Evolutionary conservation across 2,888 invertebrate genomes (phyloP).

Genomic region (Brassicogethes aeneus): DNA sequence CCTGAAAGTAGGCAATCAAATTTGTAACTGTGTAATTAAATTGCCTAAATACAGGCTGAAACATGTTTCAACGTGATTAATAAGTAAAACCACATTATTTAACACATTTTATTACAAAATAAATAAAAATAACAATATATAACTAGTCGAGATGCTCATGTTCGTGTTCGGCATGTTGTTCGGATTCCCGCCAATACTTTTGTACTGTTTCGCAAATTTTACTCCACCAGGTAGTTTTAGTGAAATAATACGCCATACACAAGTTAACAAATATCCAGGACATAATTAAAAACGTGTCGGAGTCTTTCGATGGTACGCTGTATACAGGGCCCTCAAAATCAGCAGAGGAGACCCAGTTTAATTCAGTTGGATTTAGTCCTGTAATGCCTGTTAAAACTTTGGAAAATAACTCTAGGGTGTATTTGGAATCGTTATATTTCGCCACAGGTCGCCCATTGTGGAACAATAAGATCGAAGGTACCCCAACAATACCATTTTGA

Average conservation of each 20-base stretch:
- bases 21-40: neutral
- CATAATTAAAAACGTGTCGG: constrained; percentile 71
- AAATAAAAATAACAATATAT: neutral
- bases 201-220: constrained; percentile 76
- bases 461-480: constrained; percentile 81
- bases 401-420: constrained; percentile 69
- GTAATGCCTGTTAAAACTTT: constrained; percentile 72
- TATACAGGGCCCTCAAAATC: constrained; percentile 77
- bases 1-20: neutral
- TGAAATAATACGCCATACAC: constrained; percentile 66
- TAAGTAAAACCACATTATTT: neutral
- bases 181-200: constrained; percentile 82
- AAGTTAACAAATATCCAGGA: constrained; percentile 79
- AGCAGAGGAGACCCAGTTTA: constrained; percentile 59
- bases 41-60: neutral
- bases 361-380: constrained; percentile 53
- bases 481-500: constrained; percentile 83
- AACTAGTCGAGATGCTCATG: constrained; percentile 11
- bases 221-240: constrained; percentile 66
- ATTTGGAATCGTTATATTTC: constrained; percentile 75
- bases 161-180: constrained; percentile 70
- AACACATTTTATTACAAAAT: neutral
- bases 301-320: constrained; percentile 63
- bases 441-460: constrained; percentile 81
- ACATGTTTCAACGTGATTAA: neutral